phyloP scores from a whole-genome alignment of 2,888 invertebrate genomes.

The Caenorhabditis auriculariae region DNA sequence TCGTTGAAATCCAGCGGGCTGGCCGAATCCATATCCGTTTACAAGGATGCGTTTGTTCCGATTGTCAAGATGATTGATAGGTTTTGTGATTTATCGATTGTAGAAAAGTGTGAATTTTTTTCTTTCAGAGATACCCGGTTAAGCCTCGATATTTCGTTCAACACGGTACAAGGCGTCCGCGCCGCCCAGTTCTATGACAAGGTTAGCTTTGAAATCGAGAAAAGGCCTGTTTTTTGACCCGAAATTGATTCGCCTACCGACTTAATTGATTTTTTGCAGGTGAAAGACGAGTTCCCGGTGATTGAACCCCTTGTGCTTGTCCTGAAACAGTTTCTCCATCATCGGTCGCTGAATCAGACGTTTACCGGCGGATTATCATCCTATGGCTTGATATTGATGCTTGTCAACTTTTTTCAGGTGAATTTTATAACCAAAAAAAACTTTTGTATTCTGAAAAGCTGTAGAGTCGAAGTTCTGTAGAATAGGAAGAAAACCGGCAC shows the following conservation, averaged over 20 bases:
- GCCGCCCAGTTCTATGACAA: constrained; percentile 76
- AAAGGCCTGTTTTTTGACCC: neutral
- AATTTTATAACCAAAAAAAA: neutral
- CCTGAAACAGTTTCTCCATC: constrained; percentile 94
- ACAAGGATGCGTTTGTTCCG: constrained; percentile 96
- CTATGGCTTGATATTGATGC: constrained; percentile 96
- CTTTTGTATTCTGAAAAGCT: no score
- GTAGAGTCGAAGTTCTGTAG: no score
- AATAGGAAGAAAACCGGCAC: no score
- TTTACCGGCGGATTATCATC: constrained; percentile 99
- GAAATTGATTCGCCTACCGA: neutral
- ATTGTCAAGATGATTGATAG: constrained; percentile 81
- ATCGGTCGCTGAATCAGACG: constrained; percentile 97
- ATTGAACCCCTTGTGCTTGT: constrained; percentile 92
- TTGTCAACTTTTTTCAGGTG: constrained; percentile 90
- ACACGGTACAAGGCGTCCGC: constrained; percentile 95
- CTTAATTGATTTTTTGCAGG: constrained; percentile 19
- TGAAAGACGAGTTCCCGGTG: constrained; percentile 74
- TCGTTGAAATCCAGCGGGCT: constrained; percentile 14
- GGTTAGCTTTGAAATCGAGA: constrained; percentile 9
- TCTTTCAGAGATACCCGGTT: constrained; percentile 75
- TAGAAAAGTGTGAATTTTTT: neutral
- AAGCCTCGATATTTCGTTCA: constrained; percentile 96
- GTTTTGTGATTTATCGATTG: neutral
- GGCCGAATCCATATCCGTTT: constrained; percentile 75